A percentile compares a stretch with the other conserved stretches of the same genome.
Conservation (phyloP, 2,888 invertebrate species). For the Drosophila anomelani region DNA sequence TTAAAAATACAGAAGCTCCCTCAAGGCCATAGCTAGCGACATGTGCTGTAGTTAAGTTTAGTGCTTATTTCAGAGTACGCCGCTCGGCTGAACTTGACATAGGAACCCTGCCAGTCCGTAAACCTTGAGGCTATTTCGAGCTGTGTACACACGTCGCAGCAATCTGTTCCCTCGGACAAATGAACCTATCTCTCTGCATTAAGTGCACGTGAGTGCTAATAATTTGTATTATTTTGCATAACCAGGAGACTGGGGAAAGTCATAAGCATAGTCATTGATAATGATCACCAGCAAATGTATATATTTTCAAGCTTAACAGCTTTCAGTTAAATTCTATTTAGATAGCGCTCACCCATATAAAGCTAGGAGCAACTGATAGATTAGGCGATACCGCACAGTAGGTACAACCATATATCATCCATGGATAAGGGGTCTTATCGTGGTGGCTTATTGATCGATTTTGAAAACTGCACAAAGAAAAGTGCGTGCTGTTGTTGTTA, state of each 20-base stretch:
- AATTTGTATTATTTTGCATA: background rate
- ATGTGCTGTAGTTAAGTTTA: slow-evolving; percentile 25
- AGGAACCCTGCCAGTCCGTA: slow-evolving; percentile 11
- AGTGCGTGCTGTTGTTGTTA: slow-evolving; percentile 9
- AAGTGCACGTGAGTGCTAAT: slow-evolving; percentile 13
- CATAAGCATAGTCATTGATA: background rate
- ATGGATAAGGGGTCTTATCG: slow-evolving; percentile 22
- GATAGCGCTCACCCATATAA: slow-evolving; percentile 11
- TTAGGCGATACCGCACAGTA: slow-evolving; percentile 26
- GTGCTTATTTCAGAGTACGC: slow-evolving; percentile 16
- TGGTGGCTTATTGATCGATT: slow-evolving; percentile 5
- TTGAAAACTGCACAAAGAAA: slow-evolving; percentile 12
- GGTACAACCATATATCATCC: slow-evolving; percentile 12
- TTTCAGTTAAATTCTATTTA: slow-evolving; percentile 9
- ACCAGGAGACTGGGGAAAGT: background rate
- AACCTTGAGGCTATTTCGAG: slow-evolving; percentile 31
- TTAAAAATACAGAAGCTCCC: slow-evolving; percentile 6
- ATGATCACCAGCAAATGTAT: background rate
- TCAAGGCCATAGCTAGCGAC: slow-evolving; percentile 13
- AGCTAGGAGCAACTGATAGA: slow-evolving; percentile 16
- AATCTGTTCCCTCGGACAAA: background rate
- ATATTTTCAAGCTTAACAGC: background rate
- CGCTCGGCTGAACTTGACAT: slow-evolving; percentile 37
- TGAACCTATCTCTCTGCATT: background rate
- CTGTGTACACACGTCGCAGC: slow-evolving; percentile 9